Conservation (phyloP, 2,888 invertebrate genomes). For the Osmoderma eremita region DNA sequence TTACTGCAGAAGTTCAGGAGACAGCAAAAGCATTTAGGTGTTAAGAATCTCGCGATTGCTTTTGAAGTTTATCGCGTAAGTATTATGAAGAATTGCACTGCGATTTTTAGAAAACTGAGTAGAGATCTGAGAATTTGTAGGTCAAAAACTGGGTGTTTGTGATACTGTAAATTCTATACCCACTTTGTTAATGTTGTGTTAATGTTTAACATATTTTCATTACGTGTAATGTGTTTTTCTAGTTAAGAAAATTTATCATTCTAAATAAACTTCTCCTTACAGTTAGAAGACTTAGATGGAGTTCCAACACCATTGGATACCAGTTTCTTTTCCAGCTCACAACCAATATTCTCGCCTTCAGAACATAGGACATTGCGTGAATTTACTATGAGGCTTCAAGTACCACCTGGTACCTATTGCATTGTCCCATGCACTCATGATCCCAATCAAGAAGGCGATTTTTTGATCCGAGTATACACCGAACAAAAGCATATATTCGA, state of each 20-base stretch:
- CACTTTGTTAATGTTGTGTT: no score
- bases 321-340: not conserved
- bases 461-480: slow-evolving; percentile 12
- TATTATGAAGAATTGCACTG: not conserved
- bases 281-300: slow-evolving; percentile 8
- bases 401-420: slow-evolving; percentile 23
- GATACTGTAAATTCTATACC: no score
- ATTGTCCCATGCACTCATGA: slow-evolving; percentile 18
- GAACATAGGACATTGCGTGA: slow-evolving; percentile 2
- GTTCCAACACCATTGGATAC: slow-evolving; percentile 7
- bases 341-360: not conserved
- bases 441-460: slow-evolving; percentile 22
- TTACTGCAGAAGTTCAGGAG: slow-evolving; percentile 25
- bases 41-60: slow-evolving; percentile 1
- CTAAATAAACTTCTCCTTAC: not conserved
- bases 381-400: slow-evolving; percentile 8
- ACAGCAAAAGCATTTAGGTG: slow-evolving; percentile 21
- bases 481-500: slow-evolving; percentile 15
- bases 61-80: slow-evolving; percentile 21
- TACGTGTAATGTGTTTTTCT: no score
- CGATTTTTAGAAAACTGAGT: no score
- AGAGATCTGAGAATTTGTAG: no score
- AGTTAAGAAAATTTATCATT: no score
- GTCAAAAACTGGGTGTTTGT: no score
- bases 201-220: no score